Percentiles rank a stretch among this genome's conserved stretches.
phyloP scores from a whole-genome alignment of 2,113 vertebrate species.

The Lagopus leucura region DNA sequence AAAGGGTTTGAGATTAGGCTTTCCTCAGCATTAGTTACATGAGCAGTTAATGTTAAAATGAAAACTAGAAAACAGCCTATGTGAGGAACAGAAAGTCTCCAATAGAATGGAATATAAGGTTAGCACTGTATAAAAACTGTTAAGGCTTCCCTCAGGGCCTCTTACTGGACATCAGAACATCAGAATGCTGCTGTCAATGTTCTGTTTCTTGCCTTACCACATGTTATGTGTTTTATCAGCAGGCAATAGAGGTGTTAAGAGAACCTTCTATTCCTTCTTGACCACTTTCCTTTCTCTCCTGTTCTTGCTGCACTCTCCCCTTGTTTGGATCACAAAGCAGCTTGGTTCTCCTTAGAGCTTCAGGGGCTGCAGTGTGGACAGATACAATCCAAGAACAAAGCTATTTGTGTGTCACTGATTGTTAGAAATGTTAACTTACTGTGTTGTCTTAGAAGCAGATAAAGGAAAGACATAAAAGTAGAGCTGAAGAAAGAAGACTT shows the following conservation, averaged over 20 bases:
- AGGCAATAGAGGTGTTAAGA: not conserved
- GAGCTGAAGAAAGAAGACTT: not conserved
- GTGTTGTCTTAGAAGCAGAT: not conserved
- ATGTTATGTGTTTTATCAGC: not conserved
- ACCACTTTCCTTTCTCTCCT: not conserved
- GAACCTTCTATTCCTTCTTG: not conserved
- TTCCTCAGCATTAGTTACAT: not conserved
- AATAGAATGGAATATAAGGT: not conserved
- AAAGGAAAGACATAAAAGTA: not conserved
- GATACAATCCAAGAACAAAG: not conserved
- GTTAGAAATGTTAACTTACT: not conserved
- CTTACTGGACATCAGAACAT: not conserved
- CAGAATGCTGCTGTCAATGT: not conserved
- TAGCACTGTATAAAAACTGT: not conserved
- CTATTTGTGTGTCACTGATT: not conserved
- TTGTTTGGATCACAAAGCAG: rapidly evolving
- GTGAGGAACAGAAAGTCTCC: not conserved
- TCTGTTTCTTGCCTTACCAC: not conserved
- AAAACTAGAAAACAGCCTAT: not conserved
- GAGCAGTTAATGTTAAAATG: not conserved
- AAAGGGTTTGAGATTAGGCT: not conserved
- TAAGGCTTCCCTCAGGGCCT: not conserved
- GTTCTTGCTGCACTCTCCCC: not conserved
- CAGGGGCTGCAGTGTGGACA: not conserved
- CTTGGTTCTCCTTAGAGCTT: not conserved